Conservation (phyloP, 2,797 vertebrate genomes). For the Pantherophis alleghaniensis region DNA sequence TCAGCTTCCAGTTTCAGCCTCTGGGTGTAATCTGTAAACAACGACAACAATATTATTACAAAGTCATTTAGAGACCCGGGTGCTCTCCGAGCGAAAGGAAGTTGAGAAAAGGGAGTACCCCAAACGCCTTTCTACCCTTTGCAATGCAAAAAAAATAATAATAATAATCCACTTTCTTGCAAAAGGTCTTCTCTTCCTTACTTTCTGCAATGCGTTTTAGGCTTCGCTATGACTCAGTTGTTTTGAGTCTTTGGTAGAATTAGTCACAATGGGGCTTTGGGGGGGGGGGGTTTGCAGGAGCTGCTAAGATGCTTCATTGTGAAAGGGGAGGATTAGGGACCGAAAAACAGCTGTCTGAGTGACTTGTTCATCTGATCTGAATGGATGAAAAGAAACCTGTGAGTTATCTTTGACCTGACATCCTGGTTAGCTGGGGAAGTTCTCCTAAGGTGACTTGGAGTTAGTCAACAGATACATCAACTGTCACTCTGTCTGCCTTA, state of each 20-base stretch:
- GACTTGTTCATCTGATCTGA: background rate
- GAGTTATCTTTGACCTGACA: background rate
- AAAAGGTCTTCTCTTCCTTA: slow-evolving; percentile 2
- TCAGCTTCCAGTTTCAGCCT: background rate
- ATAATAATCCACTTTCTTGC: background rate
- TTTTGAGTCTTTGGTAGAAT: background rate
- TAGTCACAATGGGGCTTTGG: background rate
- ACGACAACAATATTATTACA: background rate
- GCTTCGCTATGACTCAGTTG: slow-evolving; percentile 3
- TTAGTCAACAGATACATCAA: background rate
- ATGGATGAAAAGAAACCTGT: background rate
- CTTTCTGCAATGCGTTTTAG: background rate
- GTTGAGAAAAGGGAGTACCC: background rate
- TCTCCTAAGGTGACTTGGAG: background rate
- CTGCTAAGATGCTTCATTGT: background rate
- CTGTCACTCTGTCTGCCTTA: background rate
- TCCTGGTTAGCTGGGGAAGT: background rate
- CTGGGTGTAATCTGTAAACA: background rate
- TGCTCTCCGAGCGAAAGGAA: background rate
- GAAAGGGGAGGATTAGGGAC: background rate
- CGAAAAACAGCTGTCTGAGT: background rate
- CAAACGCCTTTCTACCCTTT: background rate
- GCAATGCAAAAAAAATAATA: too few relatives aligned
- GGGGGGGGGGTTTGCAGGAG: background rate
- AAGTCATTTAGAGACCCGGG: background rate